A percentile compares a stretch with the other conserved stretches of the same genome.
Conservation (phyloP, 2,113 vertebrate species). For the Girardinichthys multiradiatus region DNA sequence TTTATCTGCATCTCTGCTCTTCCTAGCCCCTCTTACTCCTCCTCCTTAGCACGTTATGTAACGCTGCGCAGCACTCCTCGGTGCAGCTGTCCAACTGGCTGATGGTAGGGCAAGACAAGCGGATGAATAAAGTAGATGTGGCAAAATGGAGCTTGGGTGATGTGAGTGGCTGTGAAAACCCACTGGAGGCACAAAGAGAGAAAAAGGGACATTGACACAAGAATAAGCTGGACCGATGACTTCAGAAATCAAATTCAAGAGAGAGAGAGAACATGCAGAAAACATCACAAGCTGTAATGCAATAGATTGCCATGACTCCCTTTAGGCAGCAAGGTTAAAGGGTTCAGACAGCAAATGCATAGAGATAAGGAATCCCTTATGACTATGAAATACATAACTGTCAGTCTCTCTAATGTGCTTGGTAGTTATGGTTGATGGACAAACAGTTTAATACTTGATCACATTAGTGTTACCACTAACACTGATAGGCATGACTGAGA, state of each 20-base stretch:
- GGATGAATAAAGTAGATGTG: slow-evolving; percentile 62
- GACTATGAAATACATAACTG: neutral
- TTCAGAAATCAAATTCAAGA: slow-evolving; percentile 18
- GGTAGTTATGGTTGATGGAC: slow-evolving; percentile 43
- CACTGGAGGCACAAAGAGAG: slow-evolving; percentile 28
- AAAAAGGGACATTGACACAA: slow-evolving; percentile 7
- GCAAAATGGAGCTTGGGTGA: slow-evolving; percentile 64
- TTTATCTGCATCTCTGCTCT: slow-evolving; percentile 56
- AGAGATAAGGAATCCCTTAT: neutral
- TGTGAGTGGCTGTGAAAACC: slow-evolving; percentile 64
- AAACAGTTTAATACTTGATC: slow-evolving; percentile 42
- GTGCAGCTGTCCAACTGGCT: slow-evolving; percentile 54
- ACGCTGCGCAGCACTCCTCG: slow-evolving; percentile 65
- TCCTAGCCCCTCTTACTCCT: slow-evolving; percentile 48
- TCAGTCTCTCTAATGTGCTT: slow-evolving; percentile 34
- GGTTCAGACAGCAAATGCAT: neutral
- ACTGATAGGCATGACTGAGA: slow-evolving; percentile 64
- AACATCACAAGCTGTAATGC: slow-evolving; percentile 5
- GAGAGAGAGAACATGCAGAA: neutral
- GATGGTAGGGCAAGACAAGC: slow-evolving; percentile 51
- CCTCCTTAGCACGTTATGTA: slow-evolving; percentile 68
- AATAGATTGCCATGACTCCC: slow-evolving; percentile 6
- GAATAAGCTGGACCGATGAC: slow-evolving; percentile 15
- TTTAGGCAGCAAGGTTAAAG: slow-evolving; percentile 1
- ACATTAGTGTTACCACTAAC: slow-evolving; percentile 51